Evolutionary conservation across 2,113 vertebrate species (phyloP).

Genomic region (Podarcis raffonei): DNA sequence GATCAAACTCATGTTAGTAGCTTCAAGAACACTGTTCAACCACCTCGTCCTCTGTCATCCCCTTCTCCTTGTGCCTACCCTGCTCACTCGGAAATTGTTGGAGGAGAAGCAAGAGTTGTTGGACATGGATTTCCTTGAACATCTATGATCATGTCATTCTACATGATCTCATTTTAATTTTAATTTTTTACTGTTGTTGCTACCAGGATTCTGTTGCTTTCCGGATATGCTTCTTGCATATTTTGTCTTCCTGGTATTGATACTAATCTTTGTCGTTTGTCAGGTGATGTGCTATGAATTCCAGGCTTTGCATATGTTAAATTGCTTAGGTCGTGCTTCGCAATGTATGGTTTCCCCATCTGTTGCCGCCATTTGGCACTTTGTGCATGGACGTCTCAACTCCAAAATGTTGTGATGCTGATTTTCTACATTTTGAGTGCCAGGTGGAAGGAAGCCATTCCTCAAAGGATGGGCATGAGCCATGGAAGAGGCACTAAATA

Average conservation of each 20-base stretch:
- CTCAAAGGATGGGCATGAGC: conserved; percentile 53
- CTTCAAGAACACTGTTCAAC: no score
- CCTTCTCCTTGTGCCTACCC: no score
- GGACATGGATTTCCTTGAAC: conserved; percentile 27
- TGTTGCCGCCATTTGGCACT: conserved; percentile 68
- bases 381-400: conserved; percentile 64
- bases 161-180: background rate
- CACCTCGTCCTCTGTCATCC: no score
- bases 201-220: background rate
- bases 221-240: background rate
- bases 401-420: conserved; percentile 67
- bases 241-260: background rate
- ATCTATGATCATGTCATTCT: background rate
- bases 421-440: conserved; percentile 59
- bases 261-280: conserved; percentile 40
- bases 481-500: conserved; percentile 44
- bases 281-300: conserved; percentile 55
- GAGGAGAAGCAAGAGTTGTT: conserved; percentile 27
- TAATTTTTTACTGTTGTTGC: background rate
- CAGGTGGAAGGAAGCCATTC: conserved; percentile 70
- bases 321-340: conserved; percentile 70
- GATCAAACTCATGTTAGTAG: no score
- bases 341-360: conserved; percentile 70
- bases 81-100: background rate
- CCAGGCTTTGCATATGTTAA: conserved; percentile 68